Conservation (phyloP, 30 jellyfish, hydroid and myxozoan species). For the Rhopilema esculentum region DNA sequence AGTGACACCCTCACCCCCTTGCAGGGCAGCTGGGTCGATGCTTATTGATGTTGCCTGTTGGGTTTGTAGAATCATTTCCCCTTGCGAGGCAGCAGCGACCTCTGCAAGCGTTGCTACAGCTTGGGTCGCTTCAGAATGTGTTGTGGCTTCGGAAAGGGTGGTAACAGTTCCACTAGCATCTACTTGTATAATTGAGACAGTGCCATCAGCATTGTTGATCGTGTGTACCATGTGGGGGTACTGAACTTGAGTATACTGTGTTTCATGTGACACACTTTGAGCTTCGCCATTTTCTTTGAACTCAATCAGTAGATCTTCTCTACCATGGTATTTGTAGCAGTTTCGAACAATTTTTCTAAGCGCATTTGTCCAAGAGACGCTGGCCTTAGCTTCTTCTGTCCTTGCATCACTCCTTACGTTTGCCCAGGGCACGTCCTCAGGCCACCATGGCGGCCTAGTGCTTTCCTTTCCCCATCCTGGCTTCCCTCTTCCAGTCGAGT, state of each 20-base stretch:
- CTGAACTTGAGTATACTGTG: conserved; percentile 80
- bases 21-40: conserved; percentile 80
- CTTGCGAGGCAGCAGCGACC: conserved; percentile 98
- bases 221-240: conserved; percentile 98
- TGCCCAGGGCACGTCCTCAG: conserved; percentile 99
- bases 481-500: conserved; percentile 98
- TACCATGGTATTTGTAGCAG: conserved; percentile 94
- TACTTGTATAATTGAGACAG: conserved; percentile 95
- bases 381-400: conserved; percentile 87
- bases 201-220: conserved; percentile 97
- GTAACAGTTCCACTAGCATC: conserved; percentile 98
- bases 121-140: conserved; percentile 97
- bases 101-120: conserved; percentile 99
- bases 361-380: conserved; percentile 98
- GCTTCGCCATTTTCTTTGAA: conserved; percentile 78
- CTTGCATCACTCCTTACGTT: conserved; percentile 99
- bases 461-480: conserved; percentile 99
- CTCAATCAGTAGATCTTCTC: conserved; percentile 91
- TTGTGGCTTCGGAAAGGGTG: conserved; percentile 89
- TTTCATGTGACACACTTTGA: conserved; percentile 53
- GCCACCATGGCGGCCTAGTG: conserved; percentile 99
- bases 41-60: conserved; percentile 61
- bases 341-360: conserved; percentile 86
- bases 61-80: conserved; percentile 78
- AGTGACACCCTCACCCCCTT: conserved; percentile 69